Evolutionary conservation across 2,888 invertebrate genomes (phyloP).

Genomic region (Hypercompe scribonia): DNA sequence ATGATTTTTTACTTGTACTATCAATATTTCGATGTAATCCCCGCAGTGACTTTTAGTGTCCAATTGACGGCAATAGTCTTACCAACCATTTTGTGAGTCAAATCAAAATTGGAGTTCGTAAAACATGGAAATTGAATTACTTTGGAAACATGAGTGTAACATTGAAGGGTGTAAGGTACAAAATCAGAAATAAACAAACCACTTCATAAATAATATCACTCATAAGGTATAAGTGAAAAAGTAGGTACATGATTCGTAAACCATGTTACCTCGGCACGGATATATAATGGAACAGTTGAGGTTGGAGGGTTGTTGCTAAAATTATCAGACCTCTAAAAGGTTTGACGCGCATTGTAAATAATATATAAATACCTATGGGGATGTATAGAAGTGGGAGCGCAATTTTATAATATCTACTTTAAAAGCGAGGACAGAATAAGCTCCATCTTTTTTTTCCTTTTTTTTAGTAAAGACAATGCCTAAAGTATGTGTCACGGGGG

Average conservation of each 20-base stretch:
- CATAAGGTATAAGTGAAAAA: neutral
- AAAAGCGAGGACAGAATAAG: neutral
- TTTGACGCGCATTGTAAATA: conserved; percentile 11
- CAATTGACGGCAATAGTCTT: too few species aligned
- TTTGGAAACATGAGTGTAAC: too few species aligned
- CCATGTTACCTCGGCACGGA: neutral
- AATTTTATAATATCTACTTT: neutral
- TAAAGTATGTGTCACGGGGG: too few species aligned
- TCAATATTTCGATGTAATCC: too few species aligned
- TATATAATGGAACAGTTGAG: conserved; percentile 6
- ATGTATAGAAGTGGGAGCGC: neutral
- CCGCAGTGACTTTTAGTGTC: too few species aligned
- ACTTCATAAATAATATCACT: neutral
- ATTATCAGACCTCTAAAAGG: conserved; percentile 6
- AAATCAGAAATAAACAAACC: neutral
- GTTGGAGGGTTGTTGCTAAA: conserved; percentile 10
- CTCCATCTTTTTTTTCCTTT: too few species aligned
- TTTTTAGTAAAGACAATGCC: too few species aligned
- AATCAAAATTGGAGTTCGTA: too few species aligned
- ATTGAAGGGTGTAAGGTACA: too few species aligned
- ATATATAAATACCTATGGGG: neutral
- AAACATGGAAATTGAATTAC: too few species aligned
- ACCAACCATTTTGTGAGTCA: too few species aligned
- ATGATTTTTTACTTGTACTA: too few species aligned
- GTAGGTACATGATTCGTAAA: neutral